These are phyloP conservation scores for Caenorhabditis brenneri DNA, from an alignment of 1,140 invertebrate species.

Conservation along the genomic window DNA sequence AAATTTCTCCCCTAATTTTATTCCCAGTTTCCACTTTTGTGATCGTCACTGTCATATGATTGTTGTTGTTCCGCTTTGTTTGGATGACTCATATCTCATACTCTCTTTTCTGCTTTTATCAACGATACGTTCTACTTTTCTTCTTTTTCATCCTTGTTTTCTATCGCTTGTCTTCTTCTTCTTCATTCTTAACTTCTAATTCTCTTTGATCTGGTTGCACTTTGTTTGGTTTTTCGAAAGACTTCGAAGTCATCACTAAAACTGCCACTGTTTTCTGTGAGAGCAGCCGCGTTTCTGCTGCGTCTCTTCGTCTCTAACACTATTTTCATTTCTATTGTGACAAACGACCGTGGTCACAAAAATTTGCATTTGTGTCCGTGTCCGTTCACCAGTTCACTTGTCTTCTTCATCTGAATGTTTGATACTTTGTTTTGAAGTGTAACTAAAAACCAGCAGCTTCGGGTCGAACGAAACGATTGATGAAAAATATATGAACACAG, in stretches of 20 bases:
- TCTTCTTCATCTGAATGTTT: neutral
- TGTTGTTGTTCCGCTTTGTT: slow-evolving; percentile 24
- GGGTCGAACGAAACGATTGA: neutral
- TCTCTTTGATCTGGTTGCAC: neutral
- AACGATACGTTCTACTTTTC: neutral
- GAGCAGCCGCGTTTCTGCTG: neutral
- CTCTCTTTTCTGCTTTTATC: slow-evolving; percentile 1
- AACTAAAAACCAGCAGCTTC: neutral
- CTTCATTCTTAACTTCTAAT: neutral
- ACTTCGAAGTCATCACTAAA: slow-evolving; percentile 13
- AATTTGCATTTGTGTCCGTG: slow-evolving; percentile 14
- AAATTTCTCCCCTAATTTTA: neutral
- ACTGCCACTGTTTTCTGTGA: neutral
- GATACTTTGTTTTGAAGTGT: neutral
- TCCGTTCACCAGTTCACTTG: slow-evolving; percentile 28
- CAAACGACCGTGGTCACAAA: slow-evolving; percentile 2
- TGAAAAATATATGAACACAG: slow-evolving; percentile 39
- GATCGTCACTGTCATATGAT: neutral
- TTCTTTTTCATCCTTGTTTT: neutral
- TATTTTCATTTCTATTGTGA: slow-evolving; percentile 21
- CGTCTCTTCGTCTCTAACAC: neutral
- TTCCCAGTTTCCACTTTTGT: neutral
- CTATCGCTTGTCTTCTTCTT: neutral
- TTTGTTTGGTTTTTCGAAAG: neutral
- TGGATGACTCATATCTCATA: slow-evolving; percentile 19